These are phyloP conservation scores for Crocuta crocuta DNA, from an alignment of 2,113 vertebrate genomes.

Conservation along the genomic window DNA sequence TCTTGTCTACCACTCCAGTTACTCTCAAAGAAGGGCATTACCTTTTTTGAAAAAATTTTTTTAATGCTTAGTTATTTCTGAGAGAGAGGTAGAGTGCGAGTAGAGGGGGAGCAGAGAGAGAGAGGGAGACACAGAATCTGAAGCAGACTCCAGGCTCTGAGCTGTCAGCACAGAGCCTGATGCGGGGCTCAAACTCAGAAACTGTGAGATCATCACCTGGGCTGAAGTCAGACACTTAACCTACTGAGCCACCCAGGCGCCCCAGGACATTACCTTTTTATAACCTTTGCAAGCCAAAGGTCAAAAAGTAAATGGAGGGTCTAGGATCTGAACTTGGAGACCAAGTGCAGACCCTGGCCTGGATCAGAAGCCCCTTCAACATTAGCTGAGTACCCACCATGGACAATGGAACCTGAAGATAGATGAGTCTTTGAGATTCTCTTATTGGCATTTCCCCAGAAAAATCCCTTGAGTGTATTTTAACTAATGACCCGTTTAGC, in stretches of 20 bases:
- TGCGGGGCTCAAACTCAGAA: too few relatives aligned
- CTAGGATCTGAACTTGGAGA: constrained; percentile 4
- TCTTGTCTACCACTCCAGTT: not conserved
- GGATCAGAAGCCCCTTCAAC: not conserved
- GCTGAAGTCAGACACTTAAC: too few relatives aligned
- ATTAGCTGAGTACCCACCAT: not conserved
- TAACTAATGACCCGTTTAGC: constrained; percentile 25
- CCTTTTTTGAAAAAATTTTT: not conserved
- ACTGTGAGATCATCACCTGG: too few relatives aligned
- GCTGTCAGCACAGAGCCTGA: too few relatives aligned
- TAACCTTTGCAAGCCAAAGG: not conserved
- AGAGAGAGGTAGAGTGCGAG: too few relatives aligned
- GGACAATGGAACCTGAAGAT: not conserved
- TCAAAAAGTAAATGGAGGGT: not conserved
- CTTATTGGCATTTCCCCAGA: constrained; percentile 38
- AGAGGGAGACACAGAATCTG: too few relatives aligned
- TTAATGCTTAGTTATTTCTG: too few relatives aligned
- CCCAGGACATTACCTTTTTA: not conserved
- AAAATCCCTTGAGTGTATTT: constrained; percentile 24
- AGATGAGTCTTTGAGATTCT: not conserved
- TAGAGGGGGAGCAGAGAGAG: too few relatives aligned
- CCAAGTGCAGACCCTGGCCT: not conserved
- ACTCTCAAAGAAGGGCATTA: not conserved
- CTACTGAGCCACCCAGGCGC: too few relatives aligned
- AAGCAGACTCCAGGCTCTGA: too few relatives aligned